Base-by-base conservation (phyloP, 2,888 invertebrate genomes). In the Drosophila paracracens region DNA sequence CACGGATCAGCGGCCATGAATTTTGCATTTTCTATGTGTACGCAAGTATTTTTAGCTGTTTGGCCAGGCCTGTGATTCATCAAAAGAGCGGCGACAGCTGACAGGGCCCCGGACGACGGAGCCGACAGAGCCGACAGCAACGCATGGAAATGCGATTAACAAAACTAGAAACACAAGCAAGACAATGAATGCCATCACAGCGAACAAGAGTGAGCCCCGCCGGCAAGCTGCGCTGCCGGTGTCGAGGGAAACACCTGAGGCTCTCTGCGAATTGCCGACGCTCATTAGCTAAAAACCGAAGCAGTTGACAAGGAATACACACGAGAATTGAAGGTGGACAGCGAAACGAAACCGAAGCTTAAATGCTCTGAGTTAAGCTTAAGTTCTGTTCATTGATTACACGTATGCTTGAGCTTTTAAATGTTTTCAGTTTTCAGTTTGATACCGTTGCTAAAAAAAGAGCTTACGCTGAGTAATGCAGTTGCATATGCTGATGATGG, bases 51-150 rank as follows among this genome's bases (percentile, higher is more conserved):
- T 85, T 85, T 83, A 85, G 87, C 83, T 70, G 76, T 75, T 74
- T 77, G 84, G 74, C 69, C 76, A 78, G 88, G 86, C 76, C 85
- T 78, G 88, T 87, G 87, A 87, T 87, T 87, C 89, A 87, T 89
- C 88, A 84, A 84, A 89, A 79, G 81, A 83, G 83, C 77, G 76
- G 74, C 86, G 88, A 88, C 88, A 88, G 88, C 82, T 85, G 81
- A 76, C 81, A 74, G 76, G 54, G 56, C 75, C 69, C 63, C 75
- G 60, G 36, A 31, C 66, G 81, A 81, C 80, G 66, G 77, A 61
- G 33, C 70, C 65, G 73, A 60, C 82, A 73, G 66, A 54, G 74
- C 74, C 53, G 71, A 75, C 79, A 78, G 70, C 86, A 73, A 85
- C 80, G 85, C 86, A 86, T 86, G 77, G 80, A 83, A 86, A 83